Conservation (phyloP, 2,113 vertebrate species). For the Microtus pennsylvanicus region DNA sequence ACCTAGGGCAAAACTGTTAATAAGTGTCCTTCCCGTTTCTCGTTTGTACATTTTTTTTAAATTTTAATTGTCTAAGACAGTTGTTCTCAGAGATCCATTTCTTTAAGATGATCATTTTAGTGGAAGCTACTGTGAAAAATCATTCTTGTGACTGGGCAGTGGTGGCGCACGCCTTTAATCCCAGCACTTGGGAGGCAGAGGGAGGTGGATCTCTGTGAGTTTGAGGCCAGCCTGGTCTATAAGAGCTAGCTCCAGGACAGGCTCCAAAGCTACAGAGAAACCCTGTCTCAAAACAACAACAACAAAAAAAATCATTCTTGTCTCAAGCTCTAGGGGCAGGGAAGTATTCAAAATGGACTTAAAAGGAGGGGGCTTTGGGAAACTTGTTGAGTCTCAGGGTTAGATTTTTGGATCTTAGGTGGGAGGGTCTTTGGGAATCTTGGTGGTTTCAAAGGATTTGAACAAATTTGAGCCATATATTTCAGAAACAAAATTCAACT, state of each 20-base stretch:
- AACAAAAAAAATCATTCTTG: not conserved
- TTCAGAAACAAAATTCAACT: not conserved
- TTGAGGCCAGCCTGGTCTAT: too few relatives aligned
- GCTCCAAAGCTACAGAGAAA: too few relatives aligned
- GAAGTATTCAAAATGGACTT: not conserved
- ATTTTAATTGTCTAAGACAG: not conserved
- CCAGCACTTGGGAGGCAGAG: too few relatives aligned
- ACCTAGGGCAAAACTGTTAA: not conserved
- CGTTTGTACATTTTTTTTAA: not conserved
- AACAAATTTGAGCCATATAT: not conserved
- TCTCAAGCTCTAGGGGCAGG: not conserved
- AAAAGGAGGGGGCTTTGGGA: not conserved
- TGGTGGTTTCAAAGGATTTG: not conserved
- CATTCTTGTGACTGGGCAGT: too few relatives aligned
- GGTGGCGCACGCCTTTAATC: too few relatives aligned
- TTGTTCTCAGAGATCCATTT: not conserved
- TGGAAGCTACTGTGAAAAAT: not conserved
- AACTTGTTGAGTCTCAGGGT: not conserved
- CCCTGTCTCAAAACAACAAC: too few relatives aligned
- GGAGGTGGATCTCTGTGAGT: too few relatives aligned
- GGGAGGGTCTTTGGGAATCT: not conserved
- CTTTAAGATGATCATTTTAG: conserved; percentile 13
- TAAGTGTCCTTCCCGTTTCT: not conserved
- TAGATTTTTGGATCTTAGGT: not conserved
- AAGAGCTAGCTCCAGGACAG: too few relatives aligned